phyloP scores from a whole-genome alignment of 2,888 invertebrate genomes.

The Ormia ochracea region DNA sequence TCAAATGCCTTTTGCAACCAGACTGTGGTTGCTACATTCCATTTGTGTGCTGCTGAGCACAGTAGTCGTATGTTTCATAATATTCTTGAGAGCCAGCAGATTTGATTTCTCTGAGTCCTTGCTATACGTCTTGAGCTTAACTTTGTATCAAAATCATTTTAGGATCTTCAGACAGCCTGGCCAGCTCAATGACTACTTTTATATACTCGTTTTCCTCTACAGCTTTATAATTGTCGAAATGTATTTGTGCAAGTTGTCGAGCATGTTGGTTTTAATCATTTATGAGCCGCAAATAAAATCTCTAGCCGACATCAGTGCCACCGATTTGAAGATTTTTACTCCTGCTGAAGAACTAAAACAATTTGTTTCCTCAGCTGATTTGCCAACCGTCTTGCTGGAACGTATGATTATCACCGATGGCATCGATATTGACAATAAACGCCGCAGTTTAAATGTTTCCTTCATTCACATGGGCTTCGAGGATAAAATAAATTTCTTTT shows the following conservation, averaged over 20 bases:
- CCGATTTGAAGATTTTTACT: not conserved
- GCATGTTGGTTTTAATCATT: conserved; percentile 30
- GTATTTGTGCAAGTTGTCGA: conserved; percentile 43
- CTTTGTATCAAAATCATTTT: conserved; percentile 34
- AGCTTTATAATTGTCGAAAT: conserved; percentile 42
- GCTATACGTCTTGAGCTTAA: conserved; percentile 22
- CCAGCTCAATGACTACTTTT: not conserved
- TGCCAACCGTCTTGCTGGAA: not conserved
- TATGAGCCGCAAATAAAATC: conserved; percentile 34
- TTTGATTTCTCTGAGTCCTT: conserved; percentile 22
- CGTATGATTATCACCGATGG: not conserved
- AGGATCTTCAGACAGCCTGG: not conserved
- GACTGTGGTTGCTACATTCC: not conserved
- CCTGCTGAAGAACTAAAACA: not conserved
- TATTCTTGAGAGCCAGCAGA: not conserved
- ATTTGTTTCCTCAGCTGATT: not conserved
- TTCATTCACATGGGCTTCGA: not conserved
- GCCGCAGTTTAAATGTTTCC: conserved; percentile 24
- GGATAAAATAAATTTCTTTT: conserved; percentile 1
- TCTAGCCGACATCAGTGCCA: conserved; percentile 1
- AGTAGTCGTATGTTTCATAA: not conserved
- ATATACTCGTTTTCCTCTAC: conserved; percentile 15
- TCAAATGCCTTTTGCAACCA: not conserved
- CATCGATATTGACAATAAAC: conserved; percentile 21
- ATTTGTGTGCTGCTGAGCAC: not conserved